Base-by-base conservation (phyloP, 2,113 vertebrate genomes). In the Rhabdornis inornatus region DNA sequence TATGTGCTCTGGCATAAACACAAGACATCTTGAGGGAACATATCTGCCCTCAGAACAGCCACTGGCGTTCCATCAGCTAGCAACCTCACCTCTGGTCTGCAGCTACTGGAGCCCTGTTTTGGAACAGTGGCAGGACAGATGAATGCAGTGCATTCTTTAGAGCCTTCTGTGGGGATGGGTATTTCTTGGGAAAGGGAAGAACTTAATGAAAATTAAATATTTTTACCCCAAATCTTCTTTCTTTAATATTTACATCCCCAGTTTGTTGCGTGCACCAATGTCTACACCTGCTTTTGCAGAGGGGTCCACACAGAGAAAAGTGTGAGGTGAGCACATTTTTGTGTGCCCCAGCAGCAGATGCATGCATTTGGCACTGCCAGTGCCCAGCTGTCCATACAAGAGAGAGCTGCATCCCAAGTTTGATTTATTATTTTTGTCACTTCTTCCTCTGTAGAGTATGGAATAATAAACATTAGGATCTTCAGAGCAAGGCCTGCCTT, bases 351-450 rank as follows among this genome's bases (percentile, higher is more conserved):
- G 28, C 10, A 81, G 82, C 45, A 81, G 55, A 33, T 8, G 28
- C 15, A 23, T 0, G 0, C 11, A 37, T 55, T 47, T 50, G 42
- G 49, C 39, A 85, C 9, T 3, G 19, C 20, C 17, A 33, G 22
- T 42, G 18, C 35, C 30, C 44, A 42, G 49, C 33, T 52, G 19
- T 39, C 47, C 49, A n/a, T 47, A 17, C 0, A 5, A 45, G 37
- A 56, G 30, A 22, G 30, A 72, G 11, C 49, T 87, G 40, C 35
- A 24, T 49, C 49, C 13, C 39, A 66, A 10, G 33, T n/a, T 35
- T 39, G 39, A 30, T 42, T 89, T 64, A 55, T 7, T 72, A 30
- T 49, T 31, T 74, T 44, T 45, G 47, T 45, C 28, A 44, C 22
- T 59, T 71, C 44, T 76, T 90, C 35, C 33, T 72, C 13, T 35